These are phyloP conservation scores for Momotus momota DNA, from an alignment of 2,797 vertebrate genomes.

Conservation along the genomic window DNA sequence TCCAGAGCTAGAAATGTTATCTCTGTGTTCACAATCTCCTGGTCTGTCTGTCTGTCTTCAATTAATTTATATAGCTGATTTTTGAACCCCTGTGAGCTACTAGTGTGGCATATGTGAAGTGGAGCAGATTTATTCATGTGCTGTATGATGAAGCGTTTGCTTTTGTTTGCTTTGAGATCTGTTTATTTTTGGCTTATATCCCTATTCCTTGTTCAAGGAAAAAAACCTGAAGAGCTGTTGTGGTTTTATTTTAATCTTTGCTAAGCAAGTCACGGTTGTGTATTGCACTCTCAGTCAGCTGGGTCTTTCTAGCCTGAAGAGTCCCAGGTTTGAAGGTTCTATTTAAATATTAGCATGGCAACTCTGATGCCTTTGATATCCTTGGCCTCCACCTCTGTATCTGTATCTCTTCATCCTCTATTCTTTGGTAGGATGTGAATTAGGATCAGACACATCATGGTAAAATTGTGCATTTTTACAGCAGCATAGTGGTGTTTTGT, in stretches of 20 bases:
- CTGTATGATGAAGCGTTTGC: background rate
- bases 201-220: background rate
- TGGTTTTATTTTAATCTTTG: background rate
- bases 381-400: background rate
- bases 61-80: background rate
- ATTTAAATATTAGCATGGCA: background rate
- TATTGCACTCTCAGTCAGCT: background rate
- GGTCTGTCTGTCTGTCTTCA: background rate
- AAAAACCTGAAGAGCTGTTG: background rate
- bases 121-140: background rate
- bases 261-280: background rate
- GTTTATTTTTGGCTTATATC: background rate
- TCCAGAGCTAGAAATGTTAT: background rate
- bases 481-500: background rate
- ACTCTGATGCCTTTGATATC: background rate
- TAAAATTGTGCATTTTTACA: background rate
- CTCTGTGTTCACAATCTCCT: background rate
- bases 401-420: background rate
- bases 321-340: background rate
- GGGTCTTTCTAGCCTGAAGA: background rate
- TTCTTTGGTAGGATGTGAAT: background rate
- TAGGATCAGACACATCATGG: background rate
- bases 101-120: background rate
- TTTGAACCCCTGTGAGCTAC: background rate
- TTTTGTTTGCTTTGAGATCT: background rate